Base-by-base conservation (phyloP, 2,797 vertebrate genomes). In the Mormyrus proboscirostris region DNA sequence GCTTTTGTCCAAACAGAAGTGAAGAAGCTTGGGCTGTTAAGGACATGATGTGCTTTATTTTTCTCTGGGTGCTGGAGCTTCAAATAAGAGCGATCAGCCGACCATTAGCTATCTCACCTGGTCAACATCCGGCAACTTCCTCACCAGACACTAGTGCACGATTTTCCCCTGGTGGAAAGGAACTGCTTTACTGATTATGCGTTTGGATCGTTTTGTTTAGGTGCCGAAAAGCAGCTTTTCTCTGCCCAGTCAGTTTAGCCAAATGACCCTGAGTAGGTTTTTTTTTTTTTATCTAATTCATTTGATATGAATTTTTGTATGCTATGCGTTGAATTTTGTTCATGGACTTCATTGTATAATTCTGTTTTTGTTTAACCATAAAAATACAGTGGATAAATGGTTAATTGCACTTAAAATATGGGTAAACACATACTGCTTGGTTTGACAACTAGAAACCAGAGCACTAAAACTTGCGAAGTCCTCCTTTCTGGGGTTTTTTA, bases 21-120 rank as follows among this genome's bases (percentile, higher is more conserved):
- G 29, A 73, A 73, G 65, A 33, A 73, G 0, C 25, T 38, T 69
- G 65, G 65, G 29, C 29, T 12, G 29, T 33, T 73, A 38, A 14
- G 3, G 65, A 12, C 29, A 1, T 41, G 12, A 69, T 10, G 25
- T 41, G 14, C 16, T 76, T 76, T 76, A 19, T 79, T 79, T 79
- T 59, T 57, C 47, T 84, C n/a, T 84, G 12, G n/a, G 16, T 50
- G 14, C 0, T 4, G 38, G 9, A 84, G 51, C 29, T 41, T 73
- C 59, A 65, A 33, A 29, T 76, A 86, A 88, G 87, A 65, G 51
- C 12, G 33, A 85, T 89, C 87, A 84, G 84, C 88, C 10, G 62
- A 29, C 47, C 19, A 53, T 51, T 84, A 53, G 41, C 82, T 50
- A 50, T 50, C 69, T 92, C 89, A 91, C 89, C 65, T 92, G 90